Percentiles rank a stretch among this genome's conserved stretches.
Conservation (phyloP, 2,113 vertebrate genomes). For the Phalacrocorax carbo region DNA sequence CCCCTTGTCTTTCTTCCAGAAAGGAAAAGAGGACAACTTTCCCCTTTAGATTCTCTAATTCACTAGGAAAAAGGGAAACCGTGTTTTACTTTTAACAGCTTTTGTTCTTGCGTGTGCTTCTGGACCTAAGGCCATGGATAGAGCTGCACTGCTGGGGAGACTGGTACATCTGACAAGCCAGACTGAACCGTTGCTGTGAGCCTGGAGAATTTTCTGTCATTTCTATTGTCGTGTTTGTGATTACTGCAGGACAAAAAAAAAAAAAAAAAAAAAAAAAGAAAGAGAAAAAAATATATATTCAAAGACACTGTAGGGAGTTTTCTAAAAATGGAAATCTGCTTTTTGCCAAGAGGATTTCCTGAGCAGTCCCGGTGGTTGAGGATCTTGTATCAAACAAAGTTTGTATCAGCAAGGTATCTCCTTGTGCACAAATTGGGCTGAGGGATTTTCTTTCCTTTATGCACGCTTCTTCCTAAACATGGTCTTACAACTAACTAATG, state of each 20-base stretch:
- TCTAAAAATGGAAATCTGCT: neutral
- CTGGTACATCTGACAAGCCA: neutral
- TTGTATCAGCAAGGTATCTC: neutral
- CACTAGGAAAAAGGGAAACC: neutral
- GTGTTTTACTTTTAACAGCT: neutral
- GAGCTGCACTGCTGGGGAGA: fast-evolving
- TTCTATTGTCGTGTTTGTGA: neutral
- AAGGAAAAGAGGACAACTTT: neutral
- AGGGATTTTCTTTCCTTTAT: neutral
- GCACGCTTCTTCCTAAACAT: neutral
- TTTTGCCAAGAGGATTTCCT: neutral
- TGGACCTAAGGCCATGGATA: neutral
- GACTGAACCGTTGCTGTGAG: neutral
- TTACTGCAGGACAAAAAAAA: neutral
- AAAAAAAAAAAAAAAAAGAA: too few relatives aligned
- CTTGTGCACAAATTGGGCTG: neutral
- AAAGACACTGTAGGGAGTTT: neutral
- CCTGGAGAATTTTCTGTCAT: neutral
- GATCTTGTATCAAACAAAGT: neutral
- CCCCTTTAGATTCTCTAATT: neutral
- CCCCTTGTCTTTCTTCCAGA: neutral
- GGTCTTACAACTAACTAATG: neutral
- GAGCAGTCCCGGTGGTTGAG: neutral
- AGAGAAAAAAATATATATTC: neutral
- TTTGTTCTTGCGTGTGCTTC: neutral